A percentile compares a stretch with the other conserved stretches of the same genome.
Conservation (phyloP, 2,888 invertebrate genomes). For the Sphecodes monilicornis region DNA sequence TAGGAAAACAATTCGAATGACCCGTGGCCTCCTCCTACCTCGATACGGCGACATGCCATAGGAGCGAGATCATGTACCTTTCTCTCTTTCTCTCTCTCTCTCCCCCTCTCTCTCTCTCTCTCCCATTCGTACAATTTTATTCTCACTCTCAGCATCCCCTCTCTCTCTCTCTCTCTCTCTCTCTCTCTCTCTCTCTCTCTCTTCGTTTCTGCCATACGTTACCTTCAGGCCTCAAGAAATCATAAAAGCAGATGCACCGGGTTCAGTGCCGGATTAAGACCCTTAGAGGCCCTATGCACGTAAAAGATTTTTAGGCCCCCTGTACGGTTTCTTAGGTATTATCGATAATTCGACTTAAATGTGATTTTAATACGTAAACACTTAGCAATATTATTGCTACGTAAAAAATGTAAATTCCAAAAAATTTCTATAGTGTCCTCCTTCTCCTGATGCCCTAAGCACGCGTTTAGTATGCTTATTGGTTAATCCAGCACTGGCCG, state of each 20-base stretch:
- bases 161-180: not conserved
- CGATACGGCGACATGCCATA: slow-evolving; percentile 64
- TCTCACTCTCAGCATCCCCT: not conserved
- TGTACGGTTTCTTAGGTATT: no score
- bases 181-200: not conserved
- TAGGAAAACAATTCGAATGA: slow-evolving; percentile 46
- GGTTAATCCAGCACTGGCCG: no score
- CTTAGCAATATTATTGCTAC: no score
- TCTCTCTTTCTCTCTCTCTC: slow-evolving; percentile 17
- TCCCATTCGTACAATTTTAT: not conserved
- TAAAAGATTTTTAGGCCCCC: no score
- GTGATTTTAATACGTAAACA: no score
- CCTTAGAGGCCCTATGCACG: no score
- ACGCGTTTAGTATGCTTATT: no score
- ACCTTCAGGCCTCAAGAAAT: slow-evolving; percentile 78
- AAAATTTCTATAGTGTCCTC: no score
- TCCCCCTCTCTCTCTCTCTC: not conserved
- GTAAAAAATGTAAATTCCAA: no score
- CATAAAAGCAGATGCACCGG: slow-evolving; percentile 71
- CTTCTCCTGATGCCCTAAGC: no score
- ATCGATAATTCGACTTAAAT: no score
- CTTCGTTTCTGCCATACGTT: slow-evolving; percentile 75
- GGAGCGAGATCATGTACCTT: slow-evolving; percentile 60
- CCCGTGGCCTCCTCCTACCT: slow-evolving; percentile 62
- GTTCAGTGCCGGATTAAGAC: no score